Conservation (phyloP, 1,140 invertebrate species). For the Euborellia annulipes region DNA sequence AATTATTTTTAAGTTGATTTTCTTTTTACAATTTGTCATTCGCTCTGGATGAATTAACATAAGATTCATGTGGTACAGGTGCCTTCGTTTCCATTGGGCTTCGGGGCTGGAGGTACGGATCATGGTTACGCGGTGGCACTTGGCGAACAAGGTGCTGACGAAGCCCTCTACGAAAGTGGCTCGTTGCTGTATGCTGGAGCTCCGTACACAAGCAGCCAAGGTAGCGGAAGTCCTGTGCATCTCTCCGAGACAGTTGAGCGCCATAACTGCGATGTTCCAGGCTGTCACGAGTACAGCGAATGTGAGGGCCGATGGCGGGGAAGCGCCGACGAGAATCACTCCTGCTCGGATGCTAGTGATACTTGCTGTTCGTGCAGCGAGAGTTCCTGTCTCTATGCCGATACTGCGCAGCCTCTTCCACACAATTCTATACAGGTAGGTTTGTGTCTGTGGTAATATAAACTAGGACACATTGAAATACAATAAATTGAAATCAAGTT, state of each 20-base stretch:
- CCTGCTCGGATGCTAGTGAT: constrained; percentile 26
- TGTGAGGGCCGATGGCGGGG: constrained; percentile 6
- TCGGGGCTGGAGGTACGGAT: constrained; percentile 7
- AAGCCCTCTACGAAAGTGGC: constrained; percentile 30
- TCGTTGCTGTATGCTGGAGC: constrained; percentile 29
- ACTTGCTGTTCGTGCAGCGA: constrained; percentile 32
- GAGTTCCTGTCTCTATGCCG: constrained; percentile 30
- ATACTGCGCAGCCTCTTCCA: constrained; percentile 28
- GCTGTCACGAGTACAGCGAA: neutral
- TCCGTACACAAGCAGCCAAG: constrained; percentile 11
- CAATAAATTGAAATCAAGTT: no score
- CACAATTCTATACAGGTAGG: constrained; percentile 21
- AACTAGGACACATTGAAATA: no score
- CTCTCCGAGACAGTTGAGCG: neutral
- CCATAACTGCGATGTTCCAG: neutral
- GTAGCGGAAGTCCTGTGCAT: constrained; percentile 22
- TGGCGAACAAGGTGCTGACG: neutral
- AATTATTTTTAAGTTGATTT: no score
- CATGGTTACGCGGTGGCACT: neutral
- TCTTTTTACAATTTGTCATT: no score
- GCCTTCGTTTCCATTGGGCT: constrained; percentile 26
- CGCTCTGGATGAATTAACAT: no score
- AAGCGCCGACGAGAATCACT: constrained; percentile 8
- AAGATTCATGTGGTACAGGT: constrained; percentile 26
- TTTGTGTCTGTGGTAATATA: no score